Percentiles rank a stretch among this genome's conserved stretches.
Conservation (phyloP, 2,888 invertebrate genomes). For the Salticus scenicus region DNA sequence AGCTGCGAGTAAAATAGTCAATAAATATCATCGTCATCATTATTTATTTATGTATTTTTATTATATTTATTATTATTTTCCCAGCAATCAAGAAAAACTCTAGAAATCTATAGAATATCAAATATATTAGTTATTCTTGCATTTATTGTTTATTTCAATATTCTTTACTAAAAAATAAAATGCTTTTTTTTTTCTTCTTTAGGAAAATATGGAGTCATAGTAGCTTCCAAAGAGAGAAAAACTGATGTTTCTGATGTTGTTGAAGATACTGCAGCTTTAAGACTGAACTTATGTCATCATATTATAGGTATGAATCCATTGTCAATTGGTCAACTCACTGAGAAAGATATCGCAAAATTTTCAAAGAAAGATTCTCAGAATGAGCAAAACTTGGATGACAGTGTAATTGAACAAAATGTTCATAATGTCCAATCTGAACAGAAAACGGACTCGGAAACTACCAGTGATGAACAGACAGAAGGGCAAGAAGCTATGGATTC, state of each 20-base stretch:
- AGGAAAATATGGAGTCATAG: constrained; percentile 90
- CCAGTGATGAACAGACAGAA: not conserved
- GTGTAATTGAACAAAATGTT: not conserved
- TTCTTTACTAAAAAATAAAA: no score
- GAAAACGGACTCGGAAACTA: not conserved
- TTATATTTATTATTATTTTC: no score
- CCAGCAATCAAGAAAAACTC: no score
- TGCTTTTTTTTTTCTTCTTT: constrained; percentile 61
- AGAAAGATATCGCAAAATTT: constrained; percentile 32
- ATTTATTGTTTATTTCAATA: no score
- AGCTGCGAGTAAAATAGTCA: no score
- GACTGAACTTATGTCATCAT: constrained; percentile 91
- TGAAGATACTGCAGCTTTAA: constrained; percentile 77
- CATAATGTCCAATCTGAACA: not conserved
- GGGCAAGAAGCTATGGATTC: constrained; percentile 75
- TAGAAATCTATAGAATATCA: no score
- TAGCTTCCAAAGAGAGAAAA: constrained; percentile 80
- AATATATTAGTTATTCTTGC: no score
- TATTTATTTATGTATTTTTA: no score
- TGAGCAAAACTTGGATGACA: not conserved
- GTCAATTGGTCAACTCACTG: constrained; percentile 80
- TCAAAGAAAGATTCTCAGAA: not conserved
- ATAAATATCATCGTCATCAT: no score
- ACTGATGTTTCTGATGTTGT: constrained; percentile 73
- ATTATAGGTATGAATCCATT: constrained; percentile 90